phyloP scores from a whole-genome alignment of 2,113 vertebrate genomes.

The Cheilinus undulatus region DNA sequence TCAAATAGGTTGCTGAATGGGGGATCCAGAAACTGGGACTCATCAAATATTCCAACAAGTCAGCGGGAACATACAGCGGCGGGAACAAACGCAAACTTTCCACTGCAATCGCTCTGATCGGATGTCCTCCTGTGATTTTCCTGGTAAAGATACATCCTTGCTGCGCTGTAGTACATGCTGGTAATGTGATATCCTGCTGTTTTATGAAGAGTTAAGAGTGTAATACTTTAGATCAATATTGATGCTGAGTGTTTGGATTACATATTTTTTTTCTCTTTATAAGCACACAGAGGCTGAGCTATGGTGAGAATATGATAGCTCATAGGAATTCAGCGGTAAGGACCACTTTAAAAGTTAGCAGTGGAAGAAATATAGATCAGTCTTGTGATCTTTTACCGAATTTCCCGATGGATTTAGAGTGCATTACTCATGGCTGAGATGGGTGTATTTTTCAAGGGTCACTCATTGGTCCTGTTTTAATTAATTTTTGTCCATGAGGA shows the following conservation, averaged over 20 bases:
- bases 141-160: constrained; percentile 85
- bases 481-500: constrained; percentile 30
- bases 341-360: not conserved
- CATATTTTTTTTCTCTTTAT: constrained; percentile 10
- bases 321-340: not conserved
- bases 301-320: not conserved
- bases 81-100: constrained; percentile 98
- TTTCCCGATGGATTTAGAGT: constrained; percentile 48
- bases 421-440: constrained; percentile 36
- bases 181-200: not conserved
- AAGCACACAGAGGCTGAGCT: not conserved
- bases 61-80: constrained; percentile 94
- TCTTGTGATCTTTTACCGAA: constrained; percentile 26
- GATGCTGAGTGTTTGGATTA: constrained; percentile 33
- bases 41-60: constrained; percentile 91
- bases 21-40: constrained; percentile 95
- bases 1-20: constrained; percentile 94
- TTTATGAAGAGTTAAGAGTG: constrained; percentile 25
- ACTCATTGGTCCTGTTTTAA: constrained; percentile 37
- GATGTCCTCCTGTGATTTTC: constrained; percentile 94
- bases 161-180: not conserved
- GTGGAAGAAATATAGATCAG: not conserved
- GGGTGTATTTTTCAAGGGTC: constrained; percentile 28
- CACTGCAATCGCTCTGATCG: constrained; percentile 96
- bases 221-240: constrained; percentile 44